A percentile compares a stretch with the other conserved stretches of the same genome.
phyloP scores from a whole-genome alignment of 2,113 vertebrate genomes.

The Prochilodus magdalenae region DNA sequence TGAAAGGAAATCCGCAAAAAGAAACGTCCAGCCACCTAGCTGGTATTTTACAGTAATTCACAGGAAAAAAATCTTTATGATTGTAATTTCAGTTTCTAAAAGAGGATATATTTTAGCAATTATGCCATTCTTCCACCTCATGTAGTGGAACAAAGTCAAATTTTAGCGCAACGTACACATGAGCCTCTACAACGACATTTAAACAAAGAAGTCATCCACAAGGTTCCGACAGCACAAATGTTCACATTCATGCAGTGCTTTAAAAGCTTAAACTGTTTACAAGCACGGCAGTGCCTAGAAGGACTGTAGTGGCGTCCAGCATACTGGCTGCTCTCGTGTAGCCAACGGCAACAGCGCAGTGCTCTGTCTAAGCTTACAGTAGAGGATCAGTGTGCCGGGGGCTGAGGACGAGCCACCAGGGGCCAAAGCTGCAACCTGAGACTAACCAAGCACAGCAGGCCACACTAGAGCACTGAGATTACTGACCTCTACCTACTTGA shows the following conservation, averaged over 20 bases:
- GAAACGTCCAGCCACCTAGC: slow-evolving; percentile 23
- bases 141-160: slow-evolving; percentile 4
- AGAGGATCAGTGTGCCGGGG: not conserved
- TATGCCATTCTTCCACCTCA: not conserved
- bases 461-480: slow-evolving; percentile 2
- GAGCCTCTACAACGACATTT: slow-evolving; percentile 22
- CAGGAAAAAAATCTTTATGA: slow-evolving; percentile 22
- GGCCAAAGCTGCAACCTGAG: slow-evolving; percentile 52
- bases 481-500: not conserved
- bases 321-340: slow-evolving; percentile 59
- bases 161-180: slow-evolving; percentile 9
- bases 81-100: slow-evolving; percentile 36
- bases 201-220: slow-evolving; percentile 17
- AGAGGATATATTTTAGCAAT: slow-evolving; percentile 38
- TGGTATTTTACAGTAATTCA: slow-evolving; percentile 25
- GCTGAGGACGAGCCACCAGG: slow-evolving; percentile 24
- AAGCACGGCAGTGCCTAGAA: slow-evolving; percentile 65
- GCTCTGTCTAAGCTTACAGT: slow-evolving; percentile 30
- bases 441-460: slow-evolving; percentile 46
- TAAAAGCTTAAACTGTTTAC: slow-evolving; percentile 74
- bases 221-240: not conserved
- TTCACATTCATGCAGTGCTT: slow-evolving; percentile 21
- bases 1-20: slow-evolving; percentile 7
- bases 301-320: slow-evolving; percentile 61
- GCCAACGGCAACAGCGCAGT: slow-evolving; percentile 71